phyloP scores from a whole-genome alignment of 2,113 vertebrate species.

The Opisthocomus hoazin region DNA sequence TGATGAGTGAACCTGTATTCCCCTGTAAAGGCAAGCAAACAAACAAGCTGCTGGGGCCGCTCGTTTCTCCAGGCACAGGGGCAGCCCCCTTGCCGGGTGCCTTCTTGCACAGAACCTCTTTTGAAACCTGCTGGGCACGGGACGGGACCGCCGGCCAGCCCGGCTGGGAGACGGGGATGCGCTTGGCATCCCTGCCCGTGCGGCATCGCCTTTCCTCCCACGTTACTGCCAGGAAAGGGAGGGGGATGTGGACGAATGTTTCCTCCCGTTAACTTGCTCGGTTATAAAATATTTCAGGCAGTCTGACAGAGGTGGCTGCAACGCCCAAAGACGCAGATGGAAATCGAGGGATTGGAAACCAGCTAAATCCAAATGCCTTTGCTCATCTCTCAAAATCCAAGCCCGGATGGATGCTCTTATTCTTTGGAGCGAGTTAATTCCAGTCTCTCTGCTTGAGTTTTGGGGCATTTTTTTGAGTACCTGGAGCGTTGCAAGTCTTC shows the following conservation, averaged over 20 bases:
- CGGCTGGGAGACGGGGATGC: background rate
- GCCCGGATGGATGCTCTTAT: background rate
- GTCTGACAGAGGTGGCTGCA: background rate
- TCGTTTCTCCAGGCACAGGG: background rate
- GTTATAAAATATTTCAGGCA: background rate
- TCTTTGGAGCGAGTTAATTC: background rate
- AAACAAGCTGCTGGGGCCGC: background rate
- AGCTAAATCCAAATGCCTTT: background rate
- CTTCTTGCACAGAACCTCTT: background rate
- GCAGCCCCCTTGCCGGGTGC: background rate
- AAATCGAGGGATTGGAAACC: background rate
- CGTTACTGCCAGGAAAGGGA: background rate
- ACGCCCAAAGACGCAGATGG: background rate
- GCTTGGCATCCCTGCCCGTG: rapidly evolving
- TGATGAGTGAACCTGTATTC: constrained; percentile 43
- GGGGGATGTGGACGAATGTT: rapidly evolving
- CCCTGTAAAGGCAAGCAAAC: background rate
- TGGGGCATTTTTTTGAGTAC: background rate
- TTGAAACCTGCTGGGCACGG: background rate
- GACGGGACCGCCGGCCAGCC: rapidly evolving
- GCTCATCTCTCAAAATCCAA: background rate
- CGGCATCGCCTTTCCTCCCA: background rate
- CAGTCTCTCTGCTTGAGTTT: background rate
- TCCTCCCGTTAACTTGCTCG: background rate
- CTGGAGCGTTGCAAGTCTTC: rapidly evolving